These are phyloP conservation scores for Harpegnathos saltator DNA, from an alignment of 1,140 invertebrate genomes.

Conservation along the genomic window DNA sequence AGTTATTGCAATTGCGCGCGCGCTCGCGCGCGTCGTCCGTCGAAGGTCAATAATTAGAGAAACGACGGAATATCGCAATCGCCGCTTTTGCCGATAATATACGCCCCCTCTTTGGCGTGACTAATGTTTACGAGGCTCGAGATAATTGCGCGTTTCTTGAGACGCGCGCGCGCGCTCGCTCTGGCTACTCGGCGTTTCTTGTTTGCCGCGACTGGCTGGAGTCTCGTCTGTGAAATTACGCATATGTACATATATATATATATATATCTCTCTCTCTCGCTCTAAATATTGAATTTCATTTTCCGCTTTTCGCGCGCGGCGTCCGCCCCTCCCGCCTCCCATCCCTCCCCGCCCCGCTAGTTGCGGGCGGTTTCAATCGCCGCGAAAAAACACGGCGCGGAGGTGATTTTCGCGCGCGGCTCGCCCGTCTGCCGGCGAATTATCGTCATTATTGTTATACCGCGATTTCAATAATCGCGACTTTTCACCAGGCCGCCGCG, in stretches of 20 bases:
- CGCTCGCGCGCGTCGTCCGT: conserved; percentile 14
- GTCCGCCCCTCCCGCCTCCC: too few relatives aligned
- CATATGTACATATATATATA: too few relatives aligned
- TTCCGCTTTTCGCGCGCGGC: background rate
- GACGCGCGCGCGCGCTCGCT: background rate
- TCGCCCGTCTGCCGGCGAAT: too few relatives aligned
- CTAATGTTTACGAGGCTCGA: conserved; percentile 1
- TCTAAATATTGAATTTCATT: background rate
- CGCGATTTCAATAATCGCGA: background rate
- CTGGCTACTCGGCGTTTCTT: background rate
- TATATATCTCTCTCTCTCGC: background rate
- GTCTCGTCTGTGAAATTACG: background rate
- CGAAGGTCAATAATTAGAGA: conserved; percentile 58
- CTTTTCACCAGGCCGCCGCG: too few relatives aligned
- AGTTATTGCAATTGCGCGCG: conserved; percentile 53
- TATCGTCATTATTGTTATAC: too few relatives aligned
- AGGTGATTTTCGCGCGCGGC: too few relatives aligned
- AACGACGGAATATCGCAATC: conserved; percentile 42
- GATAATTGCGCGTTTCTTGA: conserved; percentile 16
- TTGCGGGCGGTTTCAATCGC: conserved; percentile 34
- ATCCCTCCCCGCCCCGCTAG: background rate
- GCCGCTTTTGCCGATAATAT: conserved; percentile 9
- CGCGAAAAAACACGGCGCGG: too few relatives aligned
- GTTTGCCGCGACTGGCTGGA: background rate
- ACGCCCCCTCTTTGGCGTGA: background rate